Base-by-base conservation (phyloP, 2,113 vertebrate species). In the Myanophis thanlyinensis region DNA sequence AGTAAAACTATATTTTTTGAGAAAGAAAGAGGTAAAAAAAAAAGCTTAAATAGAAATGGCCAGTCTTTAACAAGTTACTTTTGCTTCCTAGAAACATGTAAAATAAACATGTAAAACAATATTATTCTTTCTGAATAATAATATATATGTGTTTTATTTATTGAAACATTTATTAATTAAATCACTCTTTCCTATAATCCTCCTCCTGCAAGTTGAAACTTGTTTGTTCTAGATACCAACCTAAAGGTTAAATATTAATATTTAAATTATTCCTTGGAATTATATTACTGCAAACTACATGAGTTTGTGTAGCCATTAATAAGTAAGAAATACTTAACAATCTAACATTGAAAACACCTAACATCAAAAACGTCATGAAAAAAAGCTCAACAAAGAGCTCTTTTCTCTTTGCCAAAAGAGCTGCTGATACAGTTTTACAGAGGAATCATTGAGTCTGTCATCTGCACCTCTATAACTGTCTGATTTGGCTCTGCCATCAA, bases 41-140 rank as follows among this genome's bases (percentile, higher is more conserved):
- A 89, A 89, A 25, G 88, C 73, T 90, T 92, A 95, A 95, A 91
- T 84, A 67, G 93, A 53, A 95, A 90, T 90, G 93, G 90, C 89
- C 92, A 93, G 94, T 53, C 85, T 96, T 93, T 95, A 93, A 94
- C 52, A 93, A 94, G 89, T 94, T 94, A 89, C 93, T 93, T 90
- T 95, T 53, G 87, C 95, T 96, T 91, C 91, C 91, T 90, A 94
- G 94, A 93, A 92, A 88, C 46, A 86, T 84, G 8, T 80, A 93
- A 93, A 91, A 85, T 89, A 93, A 67, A 88, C 35, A 53, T 67
- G 59, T 67, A 67, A 67, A 54, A 54, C 23, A 54, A 62, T 62
- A 62, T 93, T 46, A 93, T 96, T 93, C 89, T 97, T 92, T 93
- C 94, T 95, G 88, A 92, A 89, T 96, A 94, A 95, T 94, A 93